phyloP scores from a whole-genome alignment of 2,888 invertebrate species.

The Schizaphis graminum region DNA sequence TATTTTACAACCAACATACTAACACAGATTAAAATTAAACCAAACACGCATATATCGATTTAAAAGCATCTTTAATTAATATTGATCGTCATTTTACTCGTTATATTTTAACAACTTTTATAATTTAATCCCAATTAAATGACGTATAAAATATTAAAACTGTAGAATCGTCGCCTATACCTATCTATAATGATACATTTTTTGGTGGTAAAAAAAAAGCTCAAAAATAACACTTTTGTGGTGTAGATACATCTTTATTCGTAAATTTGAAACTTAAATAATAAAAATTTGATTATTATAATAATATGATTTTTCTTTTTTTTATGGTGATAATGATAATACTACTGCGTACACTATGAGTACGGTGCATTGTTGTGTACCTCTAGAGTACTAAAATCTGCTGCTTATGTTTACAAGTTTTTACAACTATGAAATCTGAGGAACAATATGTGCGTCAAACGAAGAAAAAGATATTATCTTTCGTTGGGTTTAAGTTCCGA shows the following conservation, averaged over 20 bases:
- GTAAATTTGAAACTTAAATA: background rate
- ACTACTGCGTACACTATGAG: background rate
- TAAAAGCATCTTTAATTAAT: background rate
- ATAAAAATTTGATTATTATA: background rate
- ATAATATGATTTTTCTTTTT: background rate
- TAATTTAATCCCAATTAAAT: background rate
- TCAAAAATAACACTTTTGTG: background rate
- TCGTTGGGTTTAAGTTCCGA: background rate
- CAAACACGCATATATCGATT: background rate
- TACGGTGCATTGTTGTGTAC: background rate
- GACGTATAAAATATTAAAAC: background rate
- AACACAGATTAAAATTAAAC: background rate
- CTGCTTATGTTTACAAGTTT: background rate
- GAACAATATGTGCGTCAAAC: background rate
- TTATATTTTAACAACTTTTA: background rate
- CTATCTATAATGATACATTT: background rate
- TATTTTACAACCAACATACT: background rate
- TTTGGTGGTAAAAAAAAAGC: background rate
- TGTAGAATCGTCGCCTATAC: background rate
- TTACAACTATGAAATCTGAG: background rate
- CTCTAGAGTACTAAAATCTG: no score
- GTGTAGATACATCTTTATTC: background rate
- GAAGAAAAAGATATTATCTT: background rate
- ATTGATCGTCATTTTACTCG: background rate
- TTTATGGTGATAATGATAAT: background rate